These are phyloP conservation scores for Gisinianus flammeolus DNA, from an alignment of 2,888 invertebrate genomes.

Conservation along the genomic window DNA sequence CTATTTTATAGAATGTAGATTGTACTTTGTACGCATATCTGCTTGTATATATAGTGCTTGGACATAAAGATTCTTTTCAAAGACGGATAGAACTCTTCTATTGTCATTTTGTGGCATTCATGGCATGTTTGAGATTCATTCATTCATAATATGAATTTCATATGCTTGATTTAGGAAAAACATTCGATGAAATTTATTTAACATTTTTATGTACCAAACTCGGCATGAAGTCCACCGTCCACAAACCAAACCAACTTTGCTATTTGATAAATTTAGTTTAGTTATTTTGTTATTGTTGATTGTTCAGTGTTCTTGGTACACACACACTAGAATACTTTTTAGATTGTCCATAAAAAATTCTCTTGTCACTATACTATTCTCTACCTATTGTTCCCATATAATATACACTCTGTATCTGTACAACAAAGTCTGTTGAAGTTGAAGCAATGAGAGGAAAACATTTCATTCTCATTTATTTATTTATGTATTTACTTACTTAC, in stretches of 20 bases:
- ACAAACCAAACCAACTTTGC: too few species aligned
- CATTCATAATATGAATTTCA: neutral
- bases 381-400: neutral
- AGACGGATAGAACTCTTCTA: too few species aligned
- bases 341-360: neutral
- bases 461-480: neutral
- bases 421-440: too few species aligned
- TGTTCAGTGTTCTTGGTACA: neutral
- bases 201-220: neutral
- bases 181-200: constrained; percentile 2
- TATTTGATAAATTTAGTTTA: neutral
- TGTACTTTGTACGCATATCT: too few species aligned
- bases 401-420: too few species aligned
- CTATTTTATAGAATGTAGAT: neutral
- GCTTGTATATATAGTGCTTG: too few species aligned
- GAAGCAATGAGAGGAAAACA: too few species aligned
- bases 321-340: too few species aligned
- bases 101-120: neutral
- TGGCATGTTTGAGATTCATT: neutral
- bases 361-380: neutral
- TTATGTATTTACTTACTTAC: neutral
- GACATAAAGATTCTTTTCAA: too few species aligned
- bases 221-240: neutral
- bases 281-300: constrained; percentile 4
- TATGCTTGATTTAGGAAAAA: constrained; percentile 1